Evolutionary conservation across 2,797 vertebrate genomes (phyloP), one percentile per base, ranked within the genome.

Genomic region (Saguinus oedipus): DNA sequence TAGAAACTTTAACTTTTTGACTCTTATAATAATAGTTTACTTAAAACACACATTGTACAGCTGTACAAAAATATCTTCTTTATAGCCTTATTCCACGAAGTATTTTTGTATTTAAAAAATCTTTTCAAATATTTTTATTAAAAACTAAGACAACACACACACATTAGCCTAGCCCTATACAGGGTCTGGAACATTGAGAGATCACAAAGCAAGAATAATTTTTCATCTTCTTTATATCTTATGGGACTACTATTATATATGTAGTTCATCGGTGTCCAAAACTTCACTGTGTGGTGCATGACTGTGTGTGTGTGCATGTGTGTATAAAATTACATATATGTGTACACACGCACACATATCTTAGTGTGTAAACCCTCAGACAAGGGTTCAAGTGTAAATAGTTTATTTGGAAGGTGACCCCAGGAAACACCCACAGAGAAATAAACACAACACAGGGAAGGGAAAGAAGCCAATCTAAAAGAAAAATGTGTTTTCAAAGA

Each of bases 401-500:
- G 57, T 94, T 80, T 36, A 36, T 55, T 53, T 80, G 33, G 42
- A 72, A 93, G 22, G 17, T 36, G 44, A 88, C 81, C 50, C 57
- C 4, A 2, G 11, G 46, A 89, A 93, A 92, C 11, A 90, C 48
- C 24, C 93, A 64, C n/a, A 36, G 1, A 24, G 33, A 2, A 91
- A 33, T 15, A 19, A 80, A 85, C 39, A 83, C 13, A 27, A 96
- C 39, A 82, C 22, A 93, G 8, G 70, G 33, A 95, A 86, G 27
- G n/a, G 50, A 57, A 96, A 70, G 12, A 83, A 92, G 12, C 19
- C 83, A 82, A 53, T 68, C 61, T 68, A 8, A 27, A 50, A 81
- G 90, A 90, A 75, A 90, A 90, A 36, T 30, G 7, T 59, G 46
- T 39, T 95, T 93, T 61, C 48, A 19, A 86, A 53, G 42, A 94